Conservation (phyloP, 2,113 vertebrate genomes). For the Kryptolebias marmoratus region DNA sequence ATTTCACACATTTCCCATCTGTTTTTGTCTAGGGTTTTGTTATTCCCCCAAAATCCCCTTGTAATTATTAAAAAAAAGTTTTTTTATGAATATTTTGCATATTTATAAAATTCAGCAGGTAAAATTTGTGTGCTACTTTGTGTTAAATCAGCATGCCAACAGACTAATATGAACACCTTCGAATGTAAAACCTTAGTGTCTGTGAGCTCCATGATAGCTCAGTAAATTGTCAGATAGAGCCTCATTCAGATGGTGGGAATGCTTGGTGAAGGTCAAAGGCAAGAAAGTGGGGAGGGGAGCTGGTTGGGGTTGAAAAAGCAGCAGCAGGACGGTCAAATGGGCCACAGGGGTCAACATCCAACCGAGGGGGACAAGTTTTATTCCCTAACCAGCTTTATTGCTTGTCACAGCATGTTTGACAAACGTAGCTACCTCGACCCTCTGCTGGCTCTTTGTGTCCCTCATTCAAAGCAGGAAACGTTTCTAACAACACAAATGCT, state of each 20-base stretch:
- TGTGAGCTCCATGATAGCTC: slow-evolving; percentile 4
- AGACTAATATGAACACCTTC: not conserved
- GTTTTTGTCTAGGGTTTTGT: not conserved
- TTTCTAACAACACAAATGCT: not conserved
- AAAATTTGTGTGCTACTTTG: too few relatives aligned
- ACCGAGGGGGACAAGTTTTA: slow-evolving; percentile 3
- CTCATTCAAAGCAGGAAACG: not conserved
- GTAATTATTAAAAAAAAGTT: too few relatives aligned
- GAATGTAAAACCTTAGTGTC: not conserved
- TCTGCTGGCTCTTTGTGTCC: not conserved
- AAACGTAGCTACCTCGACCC: slow-evolving; percentile 17
- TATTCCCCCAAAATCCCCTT: not conserved
- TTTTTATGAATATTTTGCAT: too few relatives aligned
- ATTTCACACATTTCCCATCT: not conserved
- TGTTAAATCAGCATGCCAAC: too few relatives aligned
- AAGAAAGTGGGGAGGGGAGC: not conserved
- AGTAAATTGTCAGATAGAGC: slow-evolving; percentile 22
- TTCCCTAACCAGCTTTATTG: slow-evolving; percentile 24
- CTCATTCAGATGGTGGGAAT: slow-evolving; percentile 15
- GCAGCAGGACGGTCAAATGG: not conserved
- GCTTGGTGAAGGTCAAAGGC: slow-evolving; percentile 31
- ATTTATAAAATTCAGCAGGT: too few relatives aligned
- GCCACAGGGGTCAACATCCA: slow-evolving; percentile 28
- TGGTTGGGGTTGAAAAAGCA: not conserved
- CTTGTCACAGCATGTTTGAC: slow-evolving; percentile 19